These are phyloP conservation scores for Gallinago solitaria DNA, from an alignment of 2,797 vertebrate genomes.

Conservation along the genomic window DNA sequence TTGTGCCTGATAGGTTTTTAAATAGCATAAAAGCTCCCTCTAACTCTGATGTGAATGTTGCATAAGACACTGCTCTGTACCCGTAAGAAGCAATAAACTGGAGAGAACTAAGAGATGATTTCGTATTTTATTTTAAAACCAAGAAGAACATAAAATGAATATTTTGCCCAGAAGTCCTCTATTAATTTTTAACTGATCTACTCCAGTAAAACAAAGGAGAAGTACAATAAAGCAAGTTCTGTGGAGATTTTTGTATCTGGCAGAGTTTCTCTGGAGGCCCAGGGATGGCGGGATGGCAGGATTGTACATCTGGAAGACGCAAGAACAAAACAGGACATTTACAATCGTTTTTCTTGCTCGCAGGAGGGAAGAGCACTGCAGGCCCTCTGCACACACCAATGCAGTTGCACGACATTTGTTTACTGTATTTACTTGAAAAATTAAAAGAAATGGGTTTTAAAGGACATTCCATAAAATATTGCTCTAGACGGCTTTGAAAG, in stretches of 20 bases:
- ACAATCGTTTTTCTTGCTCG: background rate
- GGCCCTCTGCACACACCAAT: background rate
- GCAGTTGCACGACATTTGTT: rapidly evolving
- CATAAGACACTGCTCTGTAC: background rate
- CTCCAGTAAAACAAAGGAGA: background rate
- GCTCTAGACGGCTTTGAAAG: background rate
- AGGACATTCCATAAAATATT: background rate
- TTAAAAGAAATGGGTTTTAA: background rate
- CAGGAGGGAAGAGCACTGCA: background rate
- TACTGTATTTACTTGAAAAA: background rate
- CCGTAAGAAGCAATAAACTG: background rate
- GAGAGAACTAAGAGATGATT: background rate
- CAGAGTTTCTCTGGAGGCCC: background rate
- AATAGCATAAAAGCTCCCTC: background rate
- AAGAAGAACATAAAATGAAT: background rate
- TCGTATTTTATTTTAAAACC: background rate
- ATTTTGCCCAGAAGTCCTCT: background rate
- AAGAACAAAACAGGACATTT: background rate
- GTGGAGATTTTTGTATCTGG: background rate
- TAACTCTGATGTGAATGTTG: background rate
- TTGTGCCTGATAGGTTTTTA: background rate
- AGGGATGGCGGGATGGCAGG: background rate
- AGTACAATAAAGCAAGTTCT: background rate
- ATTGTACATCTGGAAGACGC: background rate
- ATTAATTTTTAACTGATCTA: background rate